A percentile compares a stretch with the other conserved stretches of the same genome.
These are phyloP conservation scores for Acanthopleura granulata DNA, from an alignment of 2,888 invertebrate species.

Conservation along the genomic window DNA sequence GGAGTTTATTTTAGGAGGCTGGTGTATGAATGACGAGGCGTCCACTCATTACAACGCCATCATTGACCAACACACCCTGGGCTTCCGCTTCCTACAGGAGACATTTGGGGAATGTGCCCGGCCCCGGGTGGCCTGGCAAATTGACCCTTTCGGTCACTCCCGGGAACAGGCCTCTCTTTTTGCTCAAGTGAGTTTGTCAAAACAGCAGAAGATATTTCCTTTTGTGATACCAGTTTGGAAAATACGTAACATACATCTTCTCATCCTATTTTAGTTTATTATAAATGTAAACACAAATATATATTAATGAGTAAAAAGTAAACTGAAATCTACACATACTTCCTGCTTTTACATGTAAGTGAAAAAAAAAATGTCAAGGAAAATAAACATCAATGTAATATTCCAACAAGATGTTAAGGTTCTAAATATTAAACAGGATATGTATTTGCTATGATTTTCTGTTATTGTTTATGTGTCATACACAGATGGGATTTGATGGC, in stretches of 20 bases:
- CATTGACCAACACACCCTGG: slow-evolving; percentile 73
- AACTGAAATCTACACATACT: too few relatives aligned
- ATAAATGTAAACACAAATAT: too few relatives aligned
- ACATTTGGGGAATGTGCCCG: slow-evolving; percentile 76
- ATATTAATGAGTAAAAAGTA: too few relatives aligned
- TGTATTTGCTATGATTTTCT: not conserved
- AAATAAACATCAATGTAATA: too few relatives aligned
- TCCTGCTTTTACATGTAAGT: too few relatives aligned
- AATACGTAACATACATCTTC: not conserved
- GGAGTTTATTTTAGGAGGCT: slow-evolving; percentile 72
- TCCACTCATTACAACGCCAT: slow-evolving; percentile 72
- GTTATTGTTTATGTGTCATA: slow-evolving; percentile 51
- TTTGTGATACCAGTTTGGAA: not conserved
- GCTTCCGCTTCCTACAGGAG: slow-evolving; percentile 70
- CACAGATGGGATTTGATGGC: slow-evolving; percentile 90
- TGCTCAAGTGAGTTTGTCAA: slow-evolving; percentile 66
- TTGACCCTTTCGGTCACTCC: slow-evolving; percentile 90
- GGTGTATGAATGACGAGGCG: slow-evolving; percentile 74
- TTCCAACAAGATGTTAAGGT: too few relatives aligned
- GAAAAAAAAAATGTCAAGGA: too few relatives aligned
- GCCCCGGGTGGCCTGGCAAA: slow-evolving; percentile 86
- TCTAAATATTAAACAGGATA: too few relatives aligned
- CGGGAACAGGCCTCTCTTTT: slow-evolving; percentile 83
- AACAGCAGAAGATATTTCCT: not conserved
- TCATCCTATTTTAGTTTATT: too few relatives aligned